Base-by-base conservation (phyloP, 2,888 invertebrate genomes). In the Andrena chrysosceles region DNA sequence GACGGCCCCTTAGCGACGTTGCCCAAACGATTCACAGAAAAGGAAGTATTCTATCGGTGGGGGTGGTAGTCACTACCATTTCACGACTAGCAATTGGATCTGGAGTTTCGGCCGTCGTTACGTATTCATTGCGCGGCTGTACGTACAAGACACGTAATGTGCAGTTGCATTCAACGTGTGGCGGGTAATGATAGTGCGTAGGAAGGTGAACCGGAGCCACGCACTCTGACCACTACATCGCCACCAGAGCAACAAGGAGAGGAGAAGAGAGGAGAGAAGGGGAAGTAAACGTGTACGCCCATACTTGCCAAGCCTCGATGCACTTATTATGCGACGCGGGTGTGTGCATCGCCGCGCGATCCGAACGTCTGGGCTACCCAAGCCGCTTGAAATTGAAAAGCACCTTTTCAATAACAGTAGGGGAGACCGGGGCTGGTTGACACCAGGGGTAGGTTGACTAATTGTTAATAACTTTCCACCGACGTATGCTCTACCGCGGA, bases 181-280 rank as follows among this genome's bases (percentile, higher is more conserved):
- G 23, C 54, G 16, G 56, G 74, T 54, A 59, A 74, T 54, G 77
- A 77, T 64, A 20, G 69, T 63, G 83, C 81, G 82, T 88, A 87
- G 83, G 81, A 82, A 85, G 85, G 69, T 70, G 64, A 80, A 86
- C 85, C 87, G 83, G 83, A 89, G 84, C 82, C 77, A 86, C 87
- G 85, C 87, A 87, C 81, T 84, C 77, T 86, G 86, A 74, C 68
- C 82, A 73, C 74, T 81, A 62, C 60, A 63, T 70, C 69, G 10
- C 16, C 42, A 59, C 8, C 33, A 20, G 42, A 31, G 64, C 59
- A 13, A 42, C 42, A 42, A 42, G 16, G 48, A 75, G 77, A 20
- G 54, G 48, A 42, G 73, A 48, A 72, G 48, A 29, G 42, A 29
- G 7, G 31, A 68, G 29, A 42, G 56, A 80, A 63, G 31, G 31